Evolutionary conservation across 2,888 invertebrate species (phyloP), one percentile per base, ranked within the genome.

Genomic region (Adineta ricciae): DNA sequence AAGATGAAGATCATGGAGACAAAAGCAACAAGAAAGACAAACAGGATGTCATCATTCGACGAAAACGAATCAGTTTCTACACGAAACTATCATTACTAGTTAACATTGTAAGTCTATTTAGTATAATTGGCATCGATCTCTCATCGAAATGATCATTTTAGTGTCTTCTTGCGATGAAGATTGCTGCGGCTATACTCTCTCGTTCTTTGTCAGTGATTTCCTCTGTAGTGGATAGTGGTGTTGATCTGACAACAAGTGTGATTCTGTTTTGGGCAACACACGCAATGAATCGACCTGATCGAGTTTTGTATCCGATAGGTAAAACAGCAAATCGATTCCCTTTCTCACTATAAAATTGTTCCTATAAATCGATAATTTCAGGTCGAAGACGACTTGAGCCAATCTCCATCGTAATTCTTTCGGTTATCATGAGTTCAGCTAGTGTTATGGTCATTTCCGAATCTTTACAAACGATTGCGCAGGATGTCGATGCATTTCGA

Each of bases 121-220:
- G n/a, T n/a, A n/a, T n/a, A n/a, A n/a, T n/a, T n/a, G n/a, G n/a
- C n/a, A n/a, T n/a, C n/a, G n/a, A n/a, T n/a, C n/a, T n/a, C n/a
- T n/a, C n/a, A n/a, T n/a, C n/a, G n/a, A n/a, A n/a, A n/a, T n/a
- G n/a, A n/a, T n/a, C n/a, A 82, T 87, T 88, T 11, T 87, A 90
- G 88, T 50, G 89, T 4, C 88, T 91, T 38, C 87, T 91, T 86
- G 86, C 90, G 1, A 90, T 89, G n/a, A 91, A 91, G 87, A 86
- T 88, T 16, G 88, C 90, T 21, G 91, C 92, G 11, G 90, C 90
- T 3, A 89, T 88, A 4, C 82, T 91, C 84, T 91, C 91, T 19
- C 91, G 91, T 7, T 92, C 92, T 9, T 89, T 92, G 52, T 89
- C 91, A 8, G 90, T 92, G 86, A 90, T 92, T 84, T 91, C 91